phyloP scores from a whole-genome alignment of 1,140 invertebrate genomes.

The silkworm (Bombyx mori) region ASM3026992v2 NC_085124.1:14849501-14850000 shows the following conservation, averaged over 20 bases:
- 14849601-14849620: constrained; percentile 17
- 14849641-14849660: constrained; percentile 15
- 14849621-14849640: constrained; percentile 13
- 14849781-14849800: constrained; percentile 16
- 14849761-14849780: constrained; percentile 20
- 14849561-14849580: constrained; percentile 14
- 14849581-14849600: constrained; percentile 6
- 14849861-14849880: constrained; percentile 5
- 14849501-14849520: constrained; percentile 2
- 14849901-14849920: constrained; percentile 1
- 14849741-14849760: constrained; percentile 16
- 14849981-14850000: constrained; percentile 14
- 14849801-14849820: constrained; percentile 15
- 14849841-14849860: constrained; percentile 4
- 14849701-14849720: constrained; percentile 19
- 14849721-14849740: constrained; percentile 8
- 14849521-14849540: constrained; percentile 2
- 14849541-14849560: constrained; percentile 7
- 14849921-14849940: constrained; percentile 7
- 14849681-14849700: constrained; percentile 13
- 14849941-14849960: constrained; percentile 4
- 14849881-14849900: constrained; percentile 6
- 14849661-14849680: constrained; percentile 15
- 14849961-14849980: constrained; percentile 13
- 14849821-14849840: constrained; percentile 12